A percentile compares a stretch with the other conserved stretches of the same genome.
phyloP scores from a whole-genome alignment of 2,888 invertebrate species.

The Dryobota labecula region DNA sequence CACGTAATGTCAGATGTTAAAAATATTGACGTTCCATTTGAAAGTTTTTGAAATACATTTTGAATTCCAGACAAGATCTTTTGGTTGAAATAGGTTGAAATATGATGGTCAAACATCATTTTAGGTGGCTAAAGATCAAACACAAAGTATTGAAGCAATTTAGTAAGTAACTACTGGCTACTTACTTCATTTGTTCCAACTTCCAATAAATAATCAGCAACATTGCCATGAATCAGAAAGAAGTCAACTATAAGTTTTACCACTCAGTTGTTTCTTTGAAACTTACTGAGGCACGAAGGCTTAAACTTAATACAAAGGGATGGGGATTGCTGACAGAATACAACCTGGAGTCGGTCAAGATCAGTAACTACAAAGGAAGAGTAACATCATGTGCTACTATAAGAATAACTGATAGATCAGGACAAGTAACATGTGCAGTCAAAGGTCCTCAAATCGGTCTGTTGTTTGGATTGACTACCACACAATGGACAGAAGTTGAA shows the following conservation, averaged over 20 bases:
- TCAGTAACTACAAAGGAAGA: slow-evolving; percentile 74
- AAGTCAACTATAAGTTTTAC: slow-evolving; percentile 67
- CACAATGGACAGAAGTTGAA: slow-evolving; percentile 84
- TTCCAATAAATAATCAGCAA: neutral
- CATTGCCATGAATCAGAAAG: slow-evolving; percentile 66
- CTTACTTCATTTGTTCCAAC: neutral
- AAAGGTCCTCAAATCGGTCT: slow-evolving; percentile 79
- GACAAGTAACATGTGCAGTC: slow-evolving; percentile 81
- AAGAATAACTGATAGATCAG: slow-evolving; percentile 81
- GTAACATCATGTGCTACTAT: slow-evolving; percentile 78
- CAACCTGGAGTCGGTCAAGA: slow-evolving; percentile 85
- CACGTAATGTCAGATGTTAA: too few relatives aligned
- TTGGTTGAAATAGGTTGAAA: neutral
- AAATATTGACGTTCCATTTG: too few relatives aligned
- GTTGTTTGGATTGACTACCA: slow-evolving; percentile 79
- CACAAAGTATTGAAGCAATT: slow-evolving; percentile 1
- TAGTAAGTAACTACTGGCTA: neutral
- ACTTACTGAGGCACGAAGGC: slow-evolving; percentile 77
- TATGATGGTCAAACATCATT: neutral
- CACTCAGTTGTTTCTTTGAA: slow-evolving; percentile 76
- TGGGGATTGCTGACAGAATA: slow-evolving; percentile 85
- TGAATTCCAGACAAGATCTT: neutral
- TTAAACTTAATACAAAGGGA: slow-evolving; percentile 76
- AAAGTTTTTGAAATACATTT: too few relatives aligned
- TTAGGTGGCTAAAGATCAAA: too few relatives aligned